phyloP scores from a whole-genome alignment of 2,797 vertebrate genomes.

The Lateolabrax maculatus region DNA sequence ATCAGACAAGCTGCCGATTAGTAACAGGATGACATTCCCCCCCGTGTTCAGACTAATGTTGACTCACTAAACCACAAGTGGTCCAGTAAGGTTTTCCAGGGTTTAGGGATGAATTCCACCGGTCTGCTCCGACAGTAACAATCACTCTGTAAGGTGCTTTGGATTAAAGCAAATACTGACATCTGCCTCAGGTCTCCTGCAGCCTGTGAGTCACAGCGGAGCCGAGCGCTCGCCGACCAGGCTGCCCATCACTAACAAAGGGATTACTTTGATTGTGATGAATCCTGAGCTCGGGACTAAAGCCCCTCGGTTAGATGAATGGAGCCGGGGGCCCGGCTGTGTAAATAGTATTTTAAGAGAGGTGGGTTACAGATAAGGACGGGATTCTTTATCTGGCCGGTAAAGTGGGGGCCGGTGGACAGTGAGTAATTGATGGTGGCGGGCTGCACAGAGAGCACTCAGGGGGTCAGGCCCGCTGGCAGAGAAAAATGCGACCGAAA shows the following conservation, averaged over 20 bases:
- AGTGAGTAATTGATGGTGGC: slow-evolving; percentile 86
- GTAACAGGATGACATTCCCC: not conserved
- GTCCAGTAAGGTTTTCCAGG: not conserved
- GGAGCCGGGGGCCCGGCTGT: slow-evolving; percentile 29
- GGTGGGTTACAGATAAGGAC: slow-evolving; percentile 81
- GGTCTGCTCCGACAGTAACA: not conserved
- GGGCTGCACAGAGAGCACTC: slow-evolving; percentile 13
- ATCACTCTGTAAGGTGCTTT: not conserved
- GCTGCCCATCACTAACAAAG: slow-evolving; percentile 19
- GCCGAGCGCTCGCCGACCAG: not conserved
- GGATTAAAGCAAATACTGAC: slow-evolving; percentile 11
- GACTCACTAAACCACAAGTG: not conserved
- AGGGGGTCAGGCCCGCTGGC: slow-evolving; percentile 79
- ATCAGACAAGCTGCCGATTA: too few relatives aligned
- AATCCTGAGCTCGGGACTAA: slow-evolving; percentile 32
- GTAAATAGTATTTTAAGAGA: slow-evolving; percentile 79
- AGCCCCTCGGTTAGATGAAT: slow-evolving; percentile 47
- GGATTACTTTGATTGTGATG: slow-evolving; percentile 21
- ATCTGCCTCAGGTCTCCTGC: slow-evolving; percentile 8
- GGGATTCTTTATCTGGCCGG: slow-evolving; percentile 82
- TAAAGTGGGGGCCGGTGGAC: slow-evolving; percentile 44
- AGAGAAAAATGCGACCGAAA: slow-evolving; percentile 85
- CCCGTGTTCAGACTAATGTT: not conserved
- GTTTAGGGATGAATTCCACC: not conserved
- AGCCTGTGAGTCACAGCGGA: slow-evolving; percentile 7